These are phyloP conservation scores for Trichomalopsis sarcophagae DNA, from an alignment of 1,140 invertebrate genomes.

Conservation along the genomic window DNA sequence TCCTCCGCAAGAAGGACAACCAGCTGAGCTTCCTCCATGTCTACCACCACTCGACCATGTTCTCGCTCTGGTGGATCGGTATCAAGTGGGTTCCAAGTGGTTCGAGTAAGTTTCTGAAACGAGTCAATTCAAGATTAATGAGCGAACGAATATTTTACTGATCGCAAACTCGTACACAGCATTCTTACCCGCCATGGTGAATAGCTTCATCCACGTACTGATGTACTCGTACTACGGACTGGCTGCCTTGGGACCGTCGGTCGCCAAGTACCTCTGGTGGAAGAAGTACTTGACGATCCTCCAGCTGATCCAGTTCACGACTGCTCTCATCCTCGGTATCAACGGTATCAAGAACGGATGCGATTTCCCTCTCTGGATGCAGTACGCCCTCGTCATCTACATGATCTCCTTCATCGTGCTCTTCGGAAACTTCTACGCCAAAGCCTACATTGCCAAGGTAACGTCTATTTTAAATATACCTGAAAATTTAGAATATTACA, in stretches of 20 bases:
- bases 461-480: conserved; percentile 29
- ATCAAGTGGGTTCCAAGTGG: conserved; percentile 98
- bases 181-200: conserved; percentile 91
- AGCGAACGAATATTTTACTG: conserved; percentile 12
- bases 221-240: conserved; percentile 96
- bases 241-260: conserved; percentile 85
- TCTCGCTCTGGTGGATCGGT: conserved; percentile 95
- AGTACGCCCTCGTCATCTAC: conserved; percentile 92
- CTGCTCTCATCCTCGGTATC: conserved; percentile 87
- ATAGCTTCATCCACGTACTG: conserved; percentile 92
- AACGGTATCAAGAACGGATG: conserved; percentile 90
- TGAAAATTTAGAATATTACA: background rate
- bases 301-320: conserved; percentile 91
- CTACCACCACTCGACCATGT: conserved; percentile 95
- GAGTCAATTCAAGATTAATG: background rate
- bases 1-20: conserved; percentile 89
- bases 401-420: conserved; percentile 93
- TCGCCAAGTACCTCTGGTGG: conserved; percentile 93
- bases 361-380: conserved; percentile 95
- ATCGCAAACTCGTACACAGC: conserved; percentile 74
- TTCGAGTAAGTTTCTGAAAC: conserved; percentile 82
- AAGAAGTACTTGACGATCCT: conserved; percentile 94
- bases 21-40: conserved; percentile 93
- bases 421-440: conserved; percentile 94
- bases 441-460: conserved; percentile 86